A percentile compares a stretch with the other conserved stretches of the same genome.
Conservation (phyloP, 2,113 vertebrate species). For the Phalacrocorax brasilianus region DNA sequence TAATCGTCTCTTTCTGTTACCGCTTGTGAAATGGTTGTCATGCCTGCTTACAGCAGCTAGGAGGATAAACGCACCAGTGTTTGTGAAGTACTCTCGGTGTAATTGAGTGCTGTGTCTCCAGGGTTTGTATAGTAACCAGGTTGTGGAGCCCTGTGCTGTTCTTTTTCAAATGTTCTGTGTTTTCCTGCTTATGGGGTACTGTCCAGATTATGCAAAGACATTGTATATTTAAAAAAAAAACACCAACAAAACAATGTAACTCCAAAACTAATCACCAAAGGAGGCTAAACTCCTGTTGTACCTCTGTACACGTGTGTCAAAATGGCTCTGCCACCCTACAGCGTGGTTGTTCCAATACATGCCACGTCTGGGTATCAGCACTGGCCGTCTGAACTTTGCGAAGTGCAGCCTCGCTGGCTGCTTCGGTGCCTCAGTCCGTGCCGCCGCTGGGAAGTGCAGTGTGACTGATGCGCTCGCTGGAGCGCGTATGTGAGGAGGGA, state of each 20-base stretch:
- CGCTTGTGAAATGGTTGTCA: not conserved
- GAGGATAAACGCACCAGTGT: not conserved
- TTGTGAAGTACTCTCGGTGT: not conserved
- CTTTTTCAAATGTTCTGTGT: not conserved
- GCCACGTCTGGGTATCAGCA: not conserved
- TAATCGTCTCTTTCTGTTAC: not conserved
- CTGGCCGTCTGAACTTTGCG: not conserved
- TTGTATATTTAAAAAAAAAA: not conserved
- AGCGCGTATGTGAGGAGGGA: not conserved
- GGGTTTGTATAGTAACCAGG: not conserved
- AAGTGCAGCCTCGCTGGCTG: not conserved
- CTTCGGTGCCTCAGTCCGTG: too few species aligned
- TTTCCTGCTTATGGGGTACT: not conserved
- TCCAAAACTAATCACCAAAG: not conserved
- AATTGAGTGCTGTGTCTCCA: not conserved
- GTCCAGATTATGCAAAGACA: not conserved
- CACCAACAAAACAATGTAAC: not conserved
- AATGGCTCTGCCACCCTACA: not conserved
- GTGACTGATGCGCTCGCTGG: not conserved
- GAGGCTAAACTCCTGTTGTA: not conserved
- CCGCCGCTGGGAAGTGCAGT: not conserved
- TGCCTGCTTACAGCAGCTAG: not conserved
- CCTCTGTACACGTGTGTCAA: not conserved
- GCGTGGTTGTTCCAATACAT: not conserved
- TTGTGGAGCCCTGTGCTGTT: fast-evolving